These are phyloP conservation scores for Tinea trinotella DNA, from an alignment of 2,888 invertebrate species.

Conservation along the genomic window DNA sequence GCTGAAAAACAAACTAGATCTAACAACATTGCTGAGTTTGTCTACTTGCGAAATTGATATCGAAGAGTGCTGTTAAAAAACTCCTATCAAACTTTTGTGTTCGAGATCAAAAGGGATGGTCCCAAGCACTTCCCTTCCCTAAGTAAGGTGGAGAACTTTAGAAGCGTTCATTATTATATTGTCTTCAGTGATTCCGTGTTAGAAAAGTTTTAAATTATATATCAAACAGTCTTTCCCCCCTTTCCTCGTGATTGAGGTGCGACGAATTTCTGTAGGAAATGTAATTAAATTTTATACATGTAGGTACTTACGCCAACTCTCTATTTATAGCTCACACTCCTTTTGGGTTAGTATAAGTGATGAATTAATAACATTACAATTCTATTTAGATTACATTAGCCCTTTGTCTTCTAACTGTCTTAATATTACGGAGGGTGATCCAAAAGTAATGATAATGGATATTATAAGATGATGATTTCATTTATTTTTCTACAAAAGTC, in stretches of 20 bases:
- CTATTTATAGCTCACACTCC: too few species aligned
- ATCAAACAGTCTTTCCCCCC: not conserved
- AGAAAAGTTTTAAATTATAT: not conserved
- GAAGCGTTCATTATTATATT: not conserved
- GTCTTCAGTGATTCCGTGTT: constrained; percentile 6
- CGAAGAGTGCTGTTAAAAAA: constrained; percentile 1
- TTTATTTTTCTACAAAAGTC: too few species aligned
- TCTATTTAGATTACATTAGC: too few species aligned
- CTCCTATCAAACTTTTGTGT: not conserved
- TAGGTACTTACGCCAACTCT: too few species aligned
- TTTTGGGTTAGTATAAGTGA: too few species aligned
- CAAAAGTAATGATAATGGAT: too few species aligned
- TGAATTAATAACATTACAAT: too few species aligned
- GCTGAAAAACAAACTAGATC: not conserved
- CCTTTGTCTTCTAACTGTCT: too few species aligned
- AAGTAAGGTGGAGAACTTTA: not conserved
- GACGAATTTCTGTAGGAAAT: not conserved
- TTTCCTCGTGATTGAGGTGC: not conserved
- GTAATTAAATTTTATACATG: too few species aligned
- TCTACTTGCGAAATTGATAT: not conserved
- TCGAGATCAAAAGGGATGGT: not conserved
- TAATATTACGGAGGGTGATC: too few species aligned
- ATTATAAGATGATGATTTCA: too few species aligned
- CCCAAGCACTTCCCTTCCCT: not conserved
- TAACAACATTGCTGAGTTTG: not conserved